Percentiles rank a stretch among this genome's conserved stretches.
Evolutionary conservation across 2,797 vertebrate genomes (phyloP).

Genomic region (Dendrocincla fuliginosa): DNA sequence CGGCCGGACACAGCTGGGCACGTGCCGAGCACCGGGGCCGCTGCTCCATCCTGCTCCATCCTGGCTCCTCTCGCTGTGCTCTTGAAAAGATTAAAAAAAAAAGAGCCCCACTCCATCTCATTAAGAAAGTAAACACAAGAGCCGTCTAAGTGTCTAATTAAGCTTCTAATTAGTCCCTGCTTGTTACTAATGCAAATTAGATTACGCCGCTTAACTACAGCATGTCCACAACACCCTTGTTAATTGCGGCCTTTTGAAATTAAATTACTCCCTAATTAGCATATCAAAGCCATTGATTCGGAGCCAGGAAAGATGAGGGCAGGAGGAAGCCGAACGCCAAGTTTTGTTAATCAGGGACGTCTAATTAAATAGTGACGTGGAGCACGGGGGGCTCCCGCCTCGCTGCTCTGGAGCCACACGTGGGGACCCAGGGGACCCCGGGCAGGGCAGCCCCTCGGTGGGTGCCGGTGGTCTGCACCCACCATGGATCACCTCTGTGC

Average conservation of each 20-base stretch:
- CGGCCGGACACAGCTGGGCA: not conserved
- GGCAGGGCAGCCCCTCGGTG: not conserved
- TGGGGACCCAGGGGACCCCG: not conserved
- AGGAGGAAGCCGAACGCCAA: conserved; percentile 97
- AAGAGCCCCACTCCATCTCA: conserved; percentile 91
- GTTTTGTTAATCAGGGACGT: conserved; percentile 97
- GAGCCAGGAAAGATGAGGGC: conserved; percentile 88
- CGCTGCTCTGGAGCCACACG: not conserved
- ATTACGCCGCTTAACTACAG: conserved; percentile 99
- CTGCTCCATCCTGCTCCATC: conserved; percentile 31
- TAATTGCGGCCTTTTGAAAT: conserved; percentile 99
- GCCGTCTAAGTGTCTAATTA: conserved; percentile 99
- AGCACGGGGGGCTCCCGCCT: conserved; percentile 60
- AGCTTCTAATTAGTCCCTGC: conserved; percentile 99
- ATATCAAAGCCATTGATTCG: conserved; percentile 99
- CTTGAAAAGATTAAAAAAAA: conserved; percentile 74
- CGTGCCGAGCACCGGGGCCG: not conserved
- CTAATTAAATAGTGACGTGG: conserved; percentile 96
- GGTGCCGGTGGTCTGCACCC: not conserved
- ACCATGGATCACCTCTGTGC: fast-evolving
- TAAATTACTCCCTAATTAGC: conserved; percentile 99
- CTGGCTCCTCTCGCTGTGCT: conserved; percentile 49
- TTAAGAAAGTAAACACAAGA: conserved; percentile 99
- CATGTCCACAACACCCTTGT: conserved; percentile 99
- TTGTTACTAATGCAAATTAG: conserved; percentile 99